Evolutionary conservation across 2,888 invertebrate genomes (phyloP), one percentile per base, ranked within the genome.

Genomic region (Shargacucullia verbasci): DNA sequence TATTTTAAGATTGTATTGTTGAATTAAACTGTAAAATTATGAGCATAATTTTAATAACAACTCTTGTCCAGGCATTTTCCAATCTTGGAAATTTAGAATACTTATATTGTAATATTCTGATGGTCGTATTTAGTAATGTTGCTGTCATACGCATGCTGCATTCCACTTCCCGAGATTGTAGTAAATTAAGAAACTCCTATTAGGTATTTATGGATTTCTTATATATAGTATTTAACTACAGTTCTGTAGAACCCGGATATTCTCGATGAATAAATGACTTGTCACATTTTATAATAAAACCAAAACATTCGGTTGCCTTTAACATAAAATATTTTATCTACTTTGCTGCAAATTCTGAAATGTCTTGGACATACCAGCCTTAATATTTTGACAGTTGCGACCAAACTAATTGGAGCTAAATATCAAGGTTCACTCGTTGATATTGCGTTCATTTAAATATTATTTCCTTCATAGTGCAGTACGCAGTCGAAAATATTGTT

Each of bases 371-470:
- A 59, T 60, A 64, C 53, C 56, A 59, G 62, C 58, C 72, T 78
- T 46, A 74, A 60, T 64, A 70, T 70, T 77, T 65, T 75, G 70
- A 73, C 70, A 70, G 66, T 71, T 58, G 52, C 47, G 56, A 66
- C 59, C 61, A 66, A 69, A 73, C 63, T 71, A 76, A 75, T 72
- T 77, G 63, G 70, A 73, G 65, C 60, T 67, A 80, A 81, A 81
- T 81, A 81, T 72, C 83, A 81, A 80, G 83, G 81, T 76, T 63
- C 64, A 54, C 38, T 48, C 54, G 62, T 74, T 58, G 55, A 71
- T 76, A 72, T 66, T 75, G 53, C 55, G 47, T 61, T 69, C 44
- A 69, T 63, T 64, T 64, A 70, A 77, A 79, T 69, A 69, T 49
- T 12, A 70, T 72, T 77, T 72, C 73, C 77, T 67, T 57, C 49